Evolutionary conservation across 2,113 vertebrate genomes (phyloP), one percentile per base, ranked within the genome.

Genomic region (Chauna torquata): DNA sequence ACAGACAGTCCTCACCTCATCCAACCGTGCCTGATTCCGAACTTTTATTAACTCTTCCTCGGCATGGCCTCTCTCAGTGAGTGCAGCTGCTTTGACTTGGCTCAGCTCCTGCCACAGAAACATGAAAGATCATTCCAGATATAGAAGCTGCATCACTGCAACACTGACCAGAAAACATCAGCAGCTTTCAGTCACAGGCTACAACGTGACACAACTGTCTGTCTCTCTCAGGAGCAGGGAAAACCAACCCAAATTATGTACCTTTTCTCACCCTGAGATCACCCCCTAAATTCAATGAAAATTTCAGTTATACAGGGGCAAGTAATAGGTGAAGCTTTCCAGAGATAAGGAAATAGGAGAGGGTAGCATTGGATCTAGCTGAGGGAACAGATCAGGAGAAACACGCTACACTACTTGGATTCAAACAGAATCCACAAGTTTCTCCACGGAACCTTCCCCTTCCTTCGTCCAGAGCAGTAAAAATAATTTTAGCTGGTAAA

Each of bases 11-110:
- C 97, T 96, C 81, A 99, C 99, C 99, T 99, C 98, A 95, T 99
- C 99, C 97, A 99, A 57, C 16, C 98, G 98, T 11, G 97, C 97
- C 91, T 99, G 99, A 86, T 86, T 97, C 76, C 98, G 98, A 17
- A 97, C 98, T 95, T 98, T 98, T 12, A 98, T 93, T 54, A 99
- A 95, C 79, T 99, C 99, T 92, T 99, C 99, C 77, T 99, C 99
- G 0, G 99, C 98, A 61, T 98, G 98, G 55, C 98, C 96, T 32
- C 99, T 98, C 91, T 99, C 98, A 0, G 93, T 93, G 71, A 99
- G 96, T 5, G 97, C 96, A 0, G 94, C 94, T 9, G 98, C 97
- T 98, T 98, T 99, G 52, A 93, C 94, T n/a, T 96, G 97, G 96
- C 98, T 99, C 95, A 99, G 96, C 71, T 99, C 99, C 99, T 99